These are phyloP conservation scores for Chrysodeixis includens DNA, from an alignment of 2,888 invertebrate genomes.

Conservation along the genomic window DNA sequence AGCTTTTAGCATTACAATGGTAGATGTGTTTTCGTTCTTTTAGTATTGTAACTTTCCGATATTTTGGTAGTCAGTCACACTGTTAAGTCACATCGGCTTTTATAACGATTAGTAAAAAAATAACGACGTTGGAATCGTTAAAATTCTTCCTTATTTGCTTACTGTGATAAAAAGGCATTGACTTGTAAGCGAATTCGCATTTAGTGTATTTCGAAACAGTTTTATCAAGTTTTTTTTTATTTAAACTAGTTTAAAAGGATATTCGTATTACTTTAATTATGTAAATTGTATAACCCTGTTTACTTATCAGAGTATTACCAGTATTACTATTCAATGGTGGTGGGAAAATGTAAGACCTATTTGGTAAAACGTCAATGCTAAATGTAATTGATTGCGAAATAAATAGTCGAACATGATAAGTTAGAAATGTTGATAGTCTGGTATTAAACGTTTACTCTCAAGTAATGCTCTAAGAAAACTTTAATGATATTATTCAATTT, in stretches of 20 bases:
- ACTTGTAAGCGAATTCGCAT: background rate
- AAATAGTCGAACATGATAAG: no score
- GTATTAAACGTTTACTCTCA: no score
- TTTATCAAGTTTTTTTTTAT: background rate
- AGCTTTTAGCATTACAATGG: slow-evolving; percentile 6
- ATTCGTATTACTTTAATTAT: background rate
- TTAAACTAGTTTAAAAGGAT: background rate
- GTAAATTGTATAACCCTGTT: background rate
- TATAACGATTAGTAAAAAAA: background rate
- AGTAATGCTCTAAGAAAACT: no score
- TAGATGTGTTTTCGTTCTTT: slow-evolving; percentile 18
- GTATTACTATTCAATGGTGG: background rate
- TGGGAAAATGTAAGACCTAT: background rate
- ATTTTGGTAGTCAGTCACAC: background rate
- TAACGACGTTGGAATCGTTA: background rate
- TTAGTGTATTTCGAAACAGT: background rate
- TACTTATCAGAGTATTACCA: background rate
- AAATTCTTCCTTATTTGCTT: no score
- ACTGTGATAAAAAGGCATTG: background rate
- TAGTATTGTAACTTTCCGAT: background rate
- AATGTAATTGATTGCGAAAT: background rate
- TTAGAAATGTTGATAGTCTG: no score
- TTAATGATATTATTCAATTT: no score
- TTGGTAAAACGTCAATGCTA: background rate
- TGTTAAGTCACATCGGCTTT: background rate